phyloP scores from a whole-genome alignment of 1,140 invertebrate genomes.

The Dinoponera quadriceps region DNA sequence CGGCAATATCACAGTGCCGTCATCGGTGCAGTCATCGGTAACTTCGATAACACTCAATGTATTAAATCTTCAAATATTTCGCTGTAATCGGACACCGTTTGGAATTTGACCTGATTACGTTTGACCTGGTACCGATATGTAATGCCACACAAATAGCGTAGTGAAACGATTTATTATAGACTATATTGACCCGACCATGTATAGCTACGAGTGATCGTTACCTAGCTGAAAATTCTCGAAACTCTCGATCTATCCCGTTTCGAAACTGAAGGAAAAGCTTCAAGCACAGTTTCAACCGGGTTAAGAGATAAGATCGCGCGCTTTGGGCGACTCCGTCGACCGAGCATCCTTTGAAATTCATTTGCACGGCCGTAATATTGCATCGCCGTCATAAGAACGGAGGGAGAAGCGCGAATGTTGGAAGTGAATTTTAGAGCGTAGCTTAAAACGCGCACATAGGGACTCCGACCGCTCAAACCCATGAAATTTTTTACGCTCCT shows the following conservation, averaged over 20 bases:
- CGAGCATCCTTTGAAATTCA: slow-evolving; percentile 48
- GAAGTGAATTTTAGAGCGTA: slow-evolving; percentile 57
- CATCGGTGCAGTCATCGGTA: too few species aligned
- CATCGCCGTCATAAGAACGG: slow-evolving; percentile 42
- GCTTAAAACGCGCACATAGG: slow-evolving; percentile 56
- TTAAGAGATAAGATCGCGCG: slow-evolving; percentile 26
- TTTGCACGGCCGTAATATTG: slow-evolving; percentile 55
- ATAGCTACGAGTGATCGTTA: neutral
- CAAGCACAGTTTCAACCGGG: neutral
- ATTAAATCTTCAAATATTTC: neutral
- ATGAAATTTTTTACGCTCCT: slow-evolving; percentile 62
- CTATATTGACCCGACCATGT: neutral
- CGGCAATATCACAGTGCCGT: too few species aligned
- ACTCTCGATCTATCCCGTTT: neutral
- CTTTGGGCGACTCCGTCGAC: slow-evolving; percentile 2
- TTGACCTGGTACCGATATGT: neutral
- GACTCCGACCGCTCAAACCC: slow-evolving; percentile 52
- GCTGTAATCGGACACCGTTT: neutral
- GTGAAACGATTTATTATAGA: neutral
- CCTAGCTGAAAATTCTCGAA: neutral
- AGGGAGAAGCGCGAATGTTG: slow-evolving; percentile 26
- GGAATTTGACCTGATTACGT: neutral
- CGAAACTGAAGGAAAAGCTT: neutral
- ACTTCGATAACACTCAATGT: too few species aligned
- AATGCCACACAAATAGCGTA: neutral